These are phyloP conservation scores for Pachyramphus minor DNA, from an alignment of 2,113 vertebrate species.

Conservation along the genomic window DNA sequence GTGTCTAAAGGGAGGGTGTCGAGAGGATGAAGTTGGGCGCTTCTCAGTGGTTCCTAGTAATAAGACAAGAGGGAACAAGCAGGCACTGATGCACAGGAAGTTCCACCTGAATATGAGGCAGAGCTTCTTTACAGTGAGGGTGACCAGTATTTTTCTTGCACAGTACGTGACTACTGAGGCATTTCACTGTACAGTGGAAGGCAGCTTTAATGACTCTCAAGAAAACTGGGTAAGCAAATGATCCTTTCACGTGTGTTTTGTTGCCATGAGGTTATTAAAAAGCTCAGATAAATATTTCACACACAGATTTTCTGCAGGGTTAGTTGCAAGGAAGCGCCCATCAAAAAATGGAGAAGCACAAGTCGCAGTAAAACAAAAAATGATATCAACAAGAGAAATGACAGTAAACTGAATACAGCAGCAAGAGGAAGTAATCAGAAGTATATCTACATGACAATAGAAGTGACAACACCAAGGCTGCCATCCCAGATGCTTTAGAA, in stretches of 20 bases:
- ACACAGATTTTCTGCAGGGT: not conserved
- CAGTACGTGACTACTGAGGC: not conserved
- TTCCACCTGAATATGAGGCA: not conserved
- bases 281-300: not conserved
- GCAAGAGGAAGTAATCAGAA: conserved; percentile 8
- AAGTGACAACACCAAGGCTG: conserved; percentile 31
- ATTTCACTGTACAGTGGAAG: not conserved
- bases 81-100: not conserved
- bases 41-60: not conserved
- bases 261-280: not conserved
- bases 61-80: not conserved
- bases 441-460: conserved; percentile 6
- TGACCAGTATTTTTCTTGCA: not conserved
- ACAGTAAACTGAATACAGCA: conserved; percentile 1
- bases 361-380: conserved; percentile 12
- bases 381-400: not conserved
- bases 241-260: not conserved
- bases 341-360: not conserved
- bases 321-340: not conserved
- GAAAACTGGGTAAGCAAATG: not conserved
- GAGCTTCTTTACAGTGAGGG: accelerated
- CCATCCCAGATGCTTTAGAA: conserved; percentile 5
- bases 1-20: not conserved
- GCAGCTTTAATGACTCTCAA: not conserved
- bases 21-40: not conserved